A percentile compares a stretch with the other conserved stretches of the same genome.
Conservation (phyloP, 2,797 vertebrate species). For the Amblyraja radiata region DNA sequence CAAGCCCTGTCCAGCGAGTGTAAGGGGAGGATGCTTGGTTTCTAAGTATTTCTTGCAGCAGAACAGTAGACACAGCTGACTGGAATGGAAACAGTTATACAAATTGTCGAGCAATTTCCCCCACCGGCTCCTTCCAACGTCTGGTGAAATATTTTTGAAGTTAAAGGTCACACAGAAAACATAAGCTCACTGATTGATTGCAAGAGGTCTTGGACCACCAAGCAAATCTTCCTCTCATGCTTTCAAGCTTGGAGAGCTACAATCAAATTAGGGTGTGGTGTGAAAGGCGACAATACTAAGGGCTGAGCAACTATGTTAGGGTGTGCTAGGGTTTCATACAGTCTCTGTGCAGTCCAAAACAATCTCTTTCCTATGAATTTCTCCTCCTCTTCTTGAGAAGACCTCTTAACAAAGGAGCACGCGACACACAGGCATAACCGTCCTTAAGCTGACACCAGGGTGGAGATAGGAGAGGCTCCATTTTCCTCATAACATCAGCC, state of each 20-base stretch:
- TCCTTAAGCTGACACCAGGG: background rate
- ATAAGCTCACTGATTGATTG: background rate
- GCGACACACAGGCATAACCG: background rate
- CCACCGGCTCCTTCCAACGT: no score
- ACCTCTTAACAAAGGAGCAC: background rate
- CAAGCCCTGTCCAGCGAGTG: background rate
- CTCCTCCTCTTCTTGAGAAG: background rate
- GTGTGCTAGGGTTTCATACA: background rate
- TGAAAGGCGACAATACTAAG: background rate
- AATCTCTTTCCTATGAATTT: background rate
- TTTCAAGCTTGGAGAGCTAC: background rate
- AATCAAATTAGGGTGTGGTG: background rate
- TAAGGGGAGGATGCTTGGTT: background rate
- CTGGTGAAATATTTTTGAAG: background rate
- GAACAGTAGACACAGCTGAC: slow-evolving; percentile 18
- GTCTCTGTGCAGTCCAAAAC: background rate
- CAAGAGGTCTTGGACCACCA: background rate
- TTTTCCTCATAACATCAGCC: background rate
- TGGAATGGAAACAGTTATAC: slow-evolving; percentile 6
- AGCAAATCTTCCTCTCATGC: background rate
- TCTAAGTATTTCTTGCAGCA: background rate
- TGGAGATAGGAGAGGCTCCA: background rate
- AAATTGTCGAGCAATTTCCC: background rate
- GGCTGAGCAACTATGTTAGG: background rate
- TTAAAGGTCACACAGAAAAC: background rate